These are phyloP conservation scores for Parambassis ranga DNA, from an alignment of 2,797 vertebrate genomes.

Conservation along the genomic window DNA sequence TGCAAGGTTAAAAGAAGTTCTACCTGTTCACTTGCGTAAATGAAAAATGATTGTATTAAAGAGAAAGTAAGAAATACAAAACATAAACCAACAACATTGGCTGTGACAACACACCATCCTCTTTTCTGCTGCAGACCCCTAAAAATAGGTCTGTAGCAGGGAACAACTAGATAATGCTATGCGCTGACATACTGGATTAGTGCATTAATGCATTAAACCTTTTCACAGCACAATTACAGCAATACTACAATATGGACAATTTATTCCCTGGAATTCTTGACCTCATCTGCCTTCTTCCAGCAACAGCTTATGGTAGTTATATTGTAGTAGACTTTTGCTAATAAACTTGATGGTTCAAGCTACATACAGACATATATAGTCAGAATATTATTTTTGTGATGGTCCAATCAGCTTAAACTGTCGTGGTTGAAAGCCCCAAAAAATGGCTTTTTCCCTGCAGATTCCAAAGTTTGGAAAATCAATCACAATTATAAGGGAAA, in stretches of 20 bases:
- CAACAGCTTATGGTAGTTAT: background rate
- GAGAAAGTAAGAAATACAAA: background rate
- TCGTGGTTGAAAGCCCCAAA: background rate
- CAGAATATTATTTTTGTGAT: background rate
- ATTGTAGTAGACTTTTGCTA: background rate
- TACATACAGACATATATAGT: background rate
- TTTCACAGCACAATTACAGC: slow-evolving; percentile 9
- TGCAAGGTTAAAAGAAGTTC: slow-evolving; percentile 49
- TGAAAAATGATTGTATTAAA: slow-evolving; percentile 8
- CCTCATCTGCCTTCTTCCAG: background rate
- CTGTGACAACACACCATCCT: slow-evolving; percentile 13
- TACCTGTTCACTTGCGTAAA: slow-evolving; percentile 2
- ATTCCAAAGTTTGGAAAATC: slow-evolving; percentile 34
- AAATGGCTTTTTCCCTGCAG: background rate
- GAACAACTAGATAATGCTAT: slow-evolving; percentile 43
- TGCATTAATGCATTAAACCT: slow-evolving; percentile 4
- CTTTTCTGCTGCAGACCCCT: slow-evolving; percentile 5
- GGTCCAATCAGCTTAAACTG: background rate
- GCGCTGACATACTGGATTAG: slow-evolving; percentile 32
- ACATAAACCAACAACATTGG: slow-evolving; percentile 2
- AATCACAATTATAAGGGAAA: slow-evolving; percentile 22
- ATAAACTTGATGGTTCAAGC: background rate
- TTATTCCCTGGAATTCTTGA: background rate
- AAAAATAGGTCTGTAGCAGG: slow-evolving; percentile 42
- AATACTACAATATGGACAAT: background rate